Conservation (phyloP, 2,113 vertebrate species). For the Pedetes capensis region DNA sequence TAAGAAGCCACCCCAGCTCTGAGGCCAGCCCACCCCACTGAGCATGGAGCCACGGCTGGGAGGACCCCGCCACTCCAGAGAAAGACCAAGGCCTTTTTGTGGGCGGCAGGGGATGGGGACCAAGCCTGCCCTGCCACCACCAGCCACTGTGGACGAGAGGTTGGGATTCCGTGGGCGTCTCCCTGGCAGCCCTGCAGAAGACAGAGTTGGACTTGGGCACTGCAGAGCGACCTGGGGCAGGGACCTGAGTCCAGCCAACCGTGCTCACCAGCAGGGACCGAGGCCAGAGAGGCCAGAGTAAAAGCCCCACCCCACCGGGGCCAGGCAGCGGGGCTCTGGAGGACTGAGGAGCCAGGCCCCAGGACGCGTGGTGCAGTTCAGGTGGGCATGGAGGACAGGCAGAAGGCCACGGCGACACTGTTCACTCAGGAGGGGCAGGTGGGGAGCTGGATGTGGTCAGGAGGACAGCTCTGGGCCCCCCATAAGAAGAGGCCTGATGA, state of each 20-base stretch:
- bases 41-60: background rate
- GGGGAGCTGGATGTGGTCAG: background rate
- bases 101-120: background rate
- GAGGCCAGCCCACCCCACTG: background rate
- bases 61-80: background rate
- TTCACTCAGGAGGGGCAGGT: background rate
- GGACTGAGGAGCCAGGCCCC: background rate
- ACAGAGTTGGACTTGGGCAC: fast-evolving
- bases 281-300: background rate
- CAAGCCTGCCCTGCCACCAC: background rate
- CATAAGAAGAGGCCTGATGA: background rate
- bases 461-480: background rate
- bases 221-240: background rate
- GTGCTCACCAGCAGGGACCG: background rate
- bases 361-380: background rate
- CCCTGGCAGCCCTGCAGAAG: background rate
- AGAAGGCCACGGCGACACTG: background rate
- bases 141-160: fast-evolving
- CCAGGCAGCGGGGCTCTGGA: background rate
- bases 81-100: background rate
- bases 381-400: fast-evolving
- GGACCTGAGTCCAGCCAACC: fast-evolving
- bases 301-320: too few relatives aligned
- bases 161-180: background rate
- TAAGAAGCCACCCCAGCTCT: background rate